Evolutionary conservation across 2,888 invertebrate genomes (phyloP).

Genomic region (Herminia tarsipennalis): DNA sequence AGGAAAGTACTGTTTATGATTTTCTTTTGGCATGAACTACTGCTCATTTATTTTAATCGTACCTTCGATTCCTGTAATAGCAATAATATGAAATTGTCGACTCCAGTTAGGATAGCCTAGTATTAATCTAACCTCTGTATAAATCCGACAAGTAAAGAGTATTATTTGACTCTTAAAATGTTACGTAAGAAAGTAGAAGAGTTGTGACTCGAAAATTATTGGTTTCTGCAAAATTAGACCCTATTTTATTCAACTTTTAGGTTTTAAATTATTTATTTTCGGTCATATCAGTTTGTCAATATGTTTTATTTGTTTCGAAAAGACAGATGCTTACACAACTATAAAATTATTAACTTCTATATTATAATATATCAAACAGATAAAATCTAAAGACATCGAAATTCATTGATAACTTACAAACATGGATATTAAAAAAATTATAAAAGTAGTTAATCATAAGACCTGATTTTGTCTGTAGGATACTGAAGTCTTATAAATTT

Average conservation of each 20-base stretch:
- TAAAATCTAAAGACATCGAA: conserved; percentile 37
- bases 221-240: conserved; percentile 20
- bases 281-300: conserved; percentile 6
- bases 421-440: conserved; percentile 27
- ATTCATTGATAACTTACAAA: conserved; percentile 30
- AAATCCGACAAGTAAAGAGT: conserved; percentile 23
- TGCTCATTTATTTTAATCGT: conserved; percentile 24
- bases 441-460: conserved; percentile 26
- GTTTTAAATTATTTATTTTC: conserved; percentile 23
- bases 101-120: conserved; percentile 35
- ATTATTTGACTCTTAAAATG: no score
- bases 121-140: conserved; percentile 32
- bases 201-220: background rate
- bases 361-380: conserved; percentile 17
- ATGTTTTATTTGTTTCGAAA: conserved; percentile 19
- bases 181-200: conserved; percentile 5
- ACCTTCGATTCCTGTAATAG: conserved; percentile 30
- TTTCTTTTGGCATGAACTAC: conserved; percentile 13
- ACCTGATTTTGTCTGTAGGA: conserved; percentile 33
- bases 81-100: conserved; percentile 35
- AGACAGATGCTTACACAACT: conserved; percentile 1
- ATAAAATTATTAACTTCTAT: conserved; percentile 11
- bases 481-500: conserved; percentile 27
- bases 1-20: conserved; percentile 7
- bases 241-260: conserved; percentile 15